Conservation (phyloP, 2,797 vertebrate genomes). For the Setipinna tenuifilis region DNA sequence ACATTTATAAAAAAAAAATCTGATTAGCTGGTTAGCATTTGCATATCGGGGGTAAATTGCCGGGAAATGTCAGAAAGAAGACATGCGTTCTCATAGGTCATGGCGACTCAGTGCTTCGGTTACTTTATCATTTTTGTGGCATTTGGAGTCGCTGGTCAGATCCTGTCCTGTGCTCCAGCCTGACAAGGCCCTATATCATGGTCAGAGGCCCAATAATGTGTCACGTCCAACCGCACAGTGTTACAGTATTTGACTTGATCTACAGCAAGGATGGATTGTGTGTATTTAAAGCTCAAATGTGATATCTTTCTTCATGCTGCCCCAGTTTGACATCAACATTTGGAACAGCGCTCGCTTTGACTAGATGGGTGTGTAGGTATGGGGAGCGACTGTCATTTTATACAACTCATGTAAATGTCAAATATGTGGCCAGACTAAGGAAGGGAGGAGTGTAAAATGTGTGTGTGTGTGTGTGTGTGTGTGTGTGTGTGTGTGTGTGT, state of each 20-base stretch:
- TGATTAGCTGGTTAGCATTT: constrained; percentile 75
- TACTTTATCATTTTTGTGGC: constrained; percentile 65
- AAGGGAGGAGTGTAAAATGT: background rate
- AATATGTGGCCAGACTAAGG: too few species aligned
- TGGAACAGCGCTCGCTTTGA: background rate
- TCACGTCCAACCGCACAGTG: background rate
- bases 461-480: constrained; percentile 29
- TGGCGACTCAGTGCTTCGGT: constrained; percentile 57
- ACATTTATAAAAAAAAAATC: constrained; percentile 75
- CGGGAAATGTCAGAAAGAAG: constrained; percentile 77
- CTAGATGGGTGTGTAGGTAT: too few species aligned
- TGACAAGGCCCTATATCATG: constrained; percentile 39
- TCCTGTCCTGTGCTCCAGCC: constrained; percentile 73
- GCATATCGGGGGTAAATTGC: constrained; percentile 75
- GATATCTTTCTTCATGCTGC: background rate
- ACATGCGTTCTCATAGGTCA: constrained; percentile 67
- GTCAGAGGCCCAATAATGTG: background rate
- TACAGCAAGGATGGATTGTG: constrained; percentile 25
- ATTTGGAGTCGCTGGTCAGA: constrained; percentile 73
- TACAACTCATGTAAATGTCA: too few species aligned
- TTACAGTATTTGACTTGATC: constrained; percentile 42
- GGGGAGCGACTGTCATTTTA: too few species aligned
- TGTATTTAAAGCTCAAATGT: constrained; percentile 42
- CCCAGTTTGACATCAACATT: background rate
- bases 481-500: constrained; percentile 33